Evolutionary conservation across 2,888 invertebrate genomes (phyloP), one percentile per base, ranked within the genome.

Genomic region (Anarsia innoxiella): DNA sequence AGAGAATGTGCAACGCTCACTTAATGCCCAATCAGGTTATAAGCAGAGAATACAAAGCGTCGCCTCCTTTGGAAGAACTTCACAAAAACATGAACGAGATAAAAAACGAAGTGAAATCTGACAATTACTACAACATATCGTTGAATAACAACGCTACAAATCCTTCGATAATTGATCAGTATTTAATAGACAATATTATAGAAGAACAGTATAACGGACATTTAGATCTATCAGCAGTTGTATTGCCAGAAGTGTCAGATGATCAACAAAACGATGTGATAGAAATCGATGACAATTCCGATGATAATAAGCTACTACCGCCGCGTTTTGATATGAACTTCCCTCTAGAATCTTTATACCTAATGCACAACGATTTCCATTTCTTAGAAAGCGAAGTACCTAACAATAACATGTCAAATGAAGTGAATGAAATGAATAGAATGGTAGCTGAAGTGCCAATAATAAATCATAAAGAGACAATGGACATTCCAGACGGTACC

Each of bases 281-380:
- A 39, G 84, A 84, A 51, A 84, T 84, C 10, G 84, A 84, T 30
- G 84, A 84, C 39, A 84, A 82, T 45, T 84, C 84, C 0, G 83
- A 84, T 19, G 84, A 84, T 40, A 82, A 67, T 34, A 84, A 84
- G 45, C 51, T 82, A 1, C 48, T 83, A 33, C 78, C 79, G 3
- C 78, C 79, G 3, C 65, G 82, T 0, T 72, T 73, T 31, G 83
- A 83, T 32, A 80, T 82, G 64, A 80, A 78, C 14, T 41, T 82
- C 74, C 37, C 79, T 1, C 44, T 82, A 1, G 83, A 83, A 39
- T 75, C 79, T 12, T 44, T 83, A 4, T 83, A 79, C 36, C 57
- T 80, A 11, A 78, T 80, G 73, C 82, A 83, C 44, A 82, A 75
- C 43, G 84, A 84, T 42, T 83, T 78, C 38, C 80, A 80, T 52